Percentiles rank a stretch among this genome's conserved stretches.
phyloP scores from a whole-genome alignment of 2,888 invertebrate species.

The Erebia epiphron region DNA sequence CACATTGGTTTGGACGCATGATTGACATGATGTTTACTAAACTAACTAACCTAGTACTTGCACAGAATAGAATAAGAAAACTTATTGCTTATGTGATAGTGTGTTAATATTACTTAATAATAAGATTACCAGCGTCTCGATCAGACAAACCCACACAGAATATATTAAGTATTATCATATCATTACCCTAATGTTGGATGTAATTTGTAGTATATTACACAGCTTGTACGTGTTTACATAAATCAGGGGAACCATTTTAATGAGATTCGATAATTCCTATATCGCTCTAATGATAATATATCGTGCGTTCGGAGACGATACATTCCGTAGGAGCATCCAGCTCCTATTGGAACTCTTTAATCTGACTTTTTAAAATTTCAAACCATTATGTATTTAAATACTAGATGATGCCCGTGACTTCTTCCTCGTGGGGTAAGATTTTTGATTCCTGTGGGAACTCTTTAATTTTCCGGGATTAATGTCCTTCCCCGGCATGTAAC shows the following conservation, averaged over 20 bases:
- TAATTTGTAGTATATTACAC: conserved; percentile 46
- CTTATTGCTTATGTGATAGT: neutral
- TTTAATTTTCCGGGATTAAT: too few relatives aligned
- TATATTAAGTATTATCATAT: conserved; percentile 37
- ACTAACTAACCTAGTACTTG: neutral
- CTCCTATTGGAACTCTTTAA: conserved; percentile 32
- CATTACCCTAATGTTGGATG: conserved; percentile 41
- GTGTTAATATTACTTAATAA: conserved; percentile 18
- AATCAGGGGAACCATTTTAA: conserved; percentile 48
- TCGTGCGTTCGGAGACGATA: conserved; percentile 41
- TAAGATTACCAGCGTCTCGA: conserved; percentile 15
- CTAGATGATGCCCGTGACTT: too few relatives aligned
- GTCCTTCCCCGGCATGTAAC: too few relatives aligned
- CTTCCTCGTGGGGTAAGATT: too few relatives aligned
- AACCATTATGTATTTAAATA: neutral
- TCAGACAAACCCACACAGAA: conserved; percentile 17
- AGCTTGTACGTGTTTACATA: conserved; percentile 42
- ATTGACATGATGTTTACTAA: neutral
- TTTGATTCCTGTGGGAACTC: too few relatives aligned
- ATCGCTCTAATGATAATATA: conserved; percentile 50
- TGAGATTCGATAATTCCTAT: conserved; percentile 47
- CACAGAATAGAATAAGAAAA: neutral
- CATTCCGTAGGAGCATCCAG: conserved; percentile 26
- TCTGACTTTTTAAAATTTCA: neutral
- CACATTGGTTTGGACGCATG: neutral